Conservation (phyloP, 2,888 invertebrate species). For the Dione vanillae region DNA sequence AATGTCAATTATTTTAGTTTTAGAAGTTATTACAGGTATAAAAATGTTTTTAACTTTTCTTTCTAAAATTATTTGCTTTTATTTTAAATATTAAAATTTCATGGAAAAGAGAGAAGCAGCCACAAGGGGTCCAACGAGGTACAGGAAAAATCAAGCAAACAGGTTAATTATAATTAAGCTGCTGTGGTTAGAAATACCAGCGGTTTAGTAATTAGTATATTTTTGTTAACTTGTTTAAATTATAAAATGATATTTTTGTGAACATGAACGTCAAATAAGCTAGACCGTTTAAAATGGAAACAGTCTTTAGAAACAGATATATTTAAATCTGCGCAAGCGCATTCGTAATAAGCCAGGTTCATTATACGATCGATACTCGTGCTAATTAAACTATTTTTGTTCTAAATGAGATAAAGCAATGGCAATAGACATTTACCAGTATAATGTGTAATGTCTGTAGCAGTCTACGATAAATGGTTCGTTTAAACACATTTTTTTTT, state of each 20-base stretch:
- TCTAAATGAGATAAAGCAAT: conserved; percentile 23
- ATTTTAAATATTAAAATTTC: too few species aligned
- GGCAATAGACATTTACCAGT: neutral
- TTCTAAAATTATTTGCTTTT: too few species aligned
- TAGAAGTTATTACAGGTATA: neutral
- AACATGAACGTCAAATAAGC: neutral
- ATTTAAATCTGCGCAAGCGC: conserved; percentile 67
- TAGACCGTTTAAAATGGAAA: conserved; percentile 25
- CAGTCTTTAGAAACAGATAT: conserved; percentile 63
- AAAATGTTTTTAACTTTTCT: neutral
- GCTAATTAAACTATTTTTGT: conserved; percentile 54
- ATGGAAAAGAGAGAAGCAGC: too few species aligned
- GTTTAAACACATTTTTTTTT: too few species aligned
- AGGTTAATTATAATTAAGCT: too few species aligned
- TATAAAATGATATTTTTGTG: neutral
- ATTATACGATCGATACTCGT: conserved; percentile 64
- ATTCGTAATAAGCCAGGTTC: conserved; percentile 62
- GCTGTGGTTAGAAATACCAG: too few species aligned
- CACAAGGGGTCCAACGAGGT: too few species aligned
- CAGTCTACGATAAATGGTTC: too few species aligned
- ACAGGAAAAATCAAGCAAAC: too few species aligned
- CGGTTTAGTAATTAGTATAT: neutral
- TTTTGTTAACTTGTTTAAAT: neutral
- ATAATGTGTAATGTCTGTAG: neutral
- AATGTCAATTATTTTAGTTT: conserved; percentile 4